These are phyloP conservation scores for Drosophila conformis DNA, from an alignment of 2,888 invertebrate genomes.

Conservation along the genomic window DNA sequence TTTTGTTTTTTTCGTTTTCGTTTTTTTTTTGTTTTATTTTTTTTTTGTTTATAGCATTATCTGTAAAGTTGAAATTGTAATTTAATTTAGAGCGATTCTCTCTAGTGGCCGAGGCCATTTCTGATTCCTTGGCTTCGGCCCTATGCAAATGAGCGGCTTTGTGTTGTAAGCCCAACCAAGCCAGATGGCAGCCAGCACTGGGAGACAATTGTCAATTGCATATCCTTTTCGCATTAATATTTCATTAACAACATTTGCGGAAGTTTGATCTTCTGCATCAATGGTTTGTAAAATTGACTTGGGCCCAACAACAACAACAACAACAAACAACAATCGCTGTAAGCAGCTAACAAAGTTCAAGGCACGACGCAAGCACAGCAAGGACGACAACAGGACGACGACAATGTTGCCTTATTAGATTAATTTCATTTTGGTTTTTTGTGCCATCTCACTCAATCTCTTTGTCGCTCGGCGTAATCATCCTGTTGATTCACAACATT, in stretches of 20 bases:
- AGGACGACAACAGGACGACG: slow-evolving; percentile 35
- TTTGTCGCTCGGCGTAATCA: slow-evolving; percentile 56
- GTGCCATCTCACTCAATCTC: slow-evolving; percentile 10
- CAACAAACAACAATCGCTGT: slow-evolving; percentile 20
- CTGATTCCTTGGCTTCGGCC: slow-evolving; percentile 37
- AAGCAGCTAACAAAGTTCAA: slow-evolving; percentile 61
- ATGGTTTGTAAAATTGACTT: slow-evolving; percentile 84
- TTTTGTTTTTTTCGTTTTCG: slow-evolving; percentile 15
- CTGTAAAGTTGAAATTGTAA: slow-evolving; percentile 69
- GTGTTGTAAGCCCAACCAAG: slow-evolving; percentile 52
- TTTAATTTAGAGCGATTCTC: slow-evolving; percentile 73
- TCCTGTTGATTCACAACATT: slow-evolving; percentile 74
- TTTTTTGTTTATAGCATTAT: slow-evolving; percentile 54
- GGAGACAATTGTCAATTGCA: slow-evolving; percentile 82
- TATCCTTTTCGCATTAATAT: slow-evolving; percentile 82
- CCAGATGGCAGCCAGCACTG: slow-evolving; percentile 15
- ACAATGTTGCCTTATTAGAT: slow-evolving; percentile 84
- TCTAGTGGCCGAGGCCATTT: slow-evolving; percentile 43
- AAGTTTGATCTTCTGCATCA: slow-evolving; percentile 85
- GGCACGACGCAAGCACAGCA: slow-evolving; percentile 8
- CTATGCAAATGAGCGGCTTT: slow-evolving; percentile 73
- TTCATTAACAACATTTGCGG: slow-evolving; percentile 82
- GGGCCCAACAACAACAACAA: slow-evolving; percentile 49
- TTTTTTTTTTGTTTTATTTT: slow-evolving; percentile 11
- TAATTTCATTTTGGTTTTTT: slow-evolving; percentile 80